Conservation (phyloP, 2,113 vertebrate genomes). For the Gymnocephalus cernua region DNA sequence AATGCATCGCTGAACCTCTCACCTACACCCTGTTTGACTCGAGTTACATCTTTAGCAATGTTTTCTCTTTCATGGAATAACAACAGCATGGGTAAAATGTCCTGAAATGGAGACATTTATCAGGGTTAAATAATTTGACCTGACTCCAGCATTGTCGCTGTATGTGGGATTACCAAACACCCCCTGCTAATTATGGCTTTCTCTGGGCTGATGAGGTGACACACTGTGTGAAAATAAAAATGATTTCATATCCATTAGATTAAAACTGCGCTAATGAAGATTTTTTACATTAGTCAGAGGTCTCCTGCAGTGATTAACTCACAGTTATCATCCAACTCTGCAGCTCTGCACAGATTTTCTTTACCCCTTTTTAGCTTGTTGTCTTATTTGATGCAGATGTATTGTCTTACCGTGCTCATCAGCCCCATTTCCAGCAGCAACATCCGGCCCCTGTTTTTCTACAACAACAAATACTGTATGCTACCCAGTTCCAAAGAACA, state of each 20-base stretch:
- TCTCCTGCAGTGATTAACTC: neutral
- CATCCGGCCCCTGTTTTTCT: neutral
- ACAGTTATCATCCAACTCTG: conserved; percentile 2
- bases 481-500: neutral
- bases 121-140: conserved; percentile 45
- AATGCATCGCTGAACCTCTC: conserved; percentile 31
- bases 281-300: conserved; percentile 14
- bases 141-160: conserved; percentile 22
- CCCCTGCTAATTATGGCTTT: conserved; percentile 22
- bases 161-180: conserved; percentile 54
- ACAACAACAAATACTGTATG: neutral
- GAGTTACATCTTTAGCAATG: conserved; percentile 31
- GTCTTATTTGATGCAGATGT: neutral
- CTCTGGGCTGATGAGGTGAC: conserved; percentile 33
- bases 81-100: conserved; percentile 7
- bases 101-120: conserved; percentile 39
- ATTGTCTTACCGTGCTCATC: neutral
- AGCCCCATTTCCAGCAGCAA: neutral
- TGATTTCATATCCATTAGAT: conserved; percentile 28
- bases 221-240: neutral
- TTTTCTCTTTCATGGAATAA: conserved; percentile 39
- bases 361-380: neutral
- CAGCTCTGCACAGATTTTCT: neutral
- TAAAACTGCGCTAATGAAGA: neutral
- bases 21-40: conserved; percentile 30